Conservation (phyloP, 37 sponge, comb jelly and placozoan species). For the Diacarnus erythraeanus region DNA sequence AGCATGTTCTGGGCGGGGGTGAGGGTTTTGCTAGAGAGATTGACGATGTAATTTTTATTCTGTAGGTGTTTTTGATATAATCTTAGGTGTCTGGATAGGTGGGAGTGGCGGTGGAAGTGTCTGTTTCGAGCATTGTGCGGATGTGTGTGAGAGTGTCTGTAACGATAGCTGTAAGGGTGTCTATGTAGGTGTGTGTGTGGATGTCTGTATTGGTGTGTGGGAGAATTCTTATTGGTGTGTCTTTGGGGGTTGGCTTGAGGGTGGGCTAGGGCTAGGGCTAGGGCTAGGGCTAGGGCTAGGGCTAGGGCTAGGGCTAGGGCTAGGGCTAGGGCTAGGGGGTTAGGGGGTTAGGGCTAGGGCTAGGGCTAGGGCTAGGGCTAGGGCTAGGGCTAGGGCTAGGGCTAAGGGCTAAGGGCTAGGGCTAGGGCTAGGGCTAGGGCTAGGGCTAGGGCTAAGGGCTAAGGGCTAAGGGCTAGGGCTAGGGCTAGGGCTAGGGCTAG, state of each 20-base stretch:
- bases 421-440: conserved; percentile 1
- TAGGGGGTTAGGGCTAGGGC: background rate
- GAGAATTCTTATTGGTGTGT: no score
- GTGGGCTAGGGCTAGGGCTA: background rate
- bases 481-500: conserved; percentile 1
- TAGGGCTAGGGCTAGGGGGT: conserved; percentile 1
- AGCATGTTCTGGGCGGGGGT: no score
- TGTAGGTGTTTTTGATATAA: no score
- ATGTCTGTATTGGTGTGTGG: no score
- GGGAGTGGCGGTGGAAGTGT: no score
- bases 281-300: conserved; percentile 1
- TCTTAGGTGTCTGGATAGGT: no score
- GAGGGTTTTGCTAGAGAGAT: no score
- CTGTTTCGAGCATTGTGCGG: no score
- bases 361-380: conserved; percentile 1
- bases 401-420: background rate
- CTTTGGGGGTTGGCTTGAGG: background rate
- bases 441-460: conserved; percentile 1
- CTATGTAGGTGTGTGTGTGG: no score
- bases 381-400: conserved; percentile 1
- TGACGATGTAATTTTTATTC: no score
- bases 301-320: conserved; percentile 1
- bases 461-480: conserved; percentile 1
- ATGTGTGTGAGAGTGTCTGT: no score
- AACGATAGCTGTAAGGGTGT: no score